Evolutionary conservation across 2,113 vertebrate species (phyloP).

Genomic region (Gobio gobio): DNA sequence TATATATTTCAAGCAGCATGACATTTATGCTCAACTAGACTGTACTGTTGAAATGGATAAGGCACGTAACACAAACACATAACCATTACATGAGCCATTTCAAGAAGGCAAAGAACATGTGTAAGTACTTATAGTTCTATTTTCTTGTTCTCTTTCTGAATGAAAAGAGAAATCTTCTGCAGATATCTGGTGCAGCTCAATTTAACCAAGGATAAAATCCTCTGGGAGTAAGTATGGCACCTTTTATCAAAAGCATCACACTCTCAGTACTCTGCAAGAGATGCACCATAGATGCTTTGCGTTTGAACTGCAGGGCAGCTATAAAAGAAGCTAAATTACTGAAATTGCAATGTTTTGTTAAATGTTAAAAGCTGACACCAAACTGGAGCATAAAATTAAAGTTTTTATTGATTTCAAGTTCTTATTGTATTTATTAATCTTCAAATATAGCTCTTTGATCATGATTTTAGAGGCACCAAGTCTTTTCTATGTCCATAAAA

Average conservation of each 20-base stretch:
- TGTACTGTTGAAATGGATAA: not conserved
- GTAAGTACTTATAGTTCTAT: not conserved
- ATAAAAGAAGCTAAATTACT: not conserved
- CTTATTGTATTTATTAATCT: not conserved
- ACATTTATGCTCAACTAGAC: not conserved
- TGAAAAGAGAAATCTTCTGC: constrained; percentile 49
- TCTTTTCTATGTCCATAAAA: not conserved
- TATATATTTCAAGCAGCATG: not conserved
- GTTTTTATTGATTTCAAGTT: not conserved
- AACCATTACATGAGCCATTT: constrained; percentile 55
- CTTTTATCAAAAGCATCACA: constrained; percentile 31
- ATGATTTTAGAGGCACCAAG: not conserved
- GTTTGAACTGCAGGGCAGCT: not conserved
- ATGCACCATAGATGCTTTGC: not conserved
- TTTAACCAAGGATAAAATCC: constrained; percentile 40
- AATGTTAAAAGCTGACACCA: not conserved
- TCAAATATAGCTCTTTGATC: not conserved
- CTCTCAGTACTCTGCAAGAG: not conserved
- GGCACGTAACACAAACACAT: constrained; percentile 46
- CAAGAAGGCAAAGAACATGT: not conserved
- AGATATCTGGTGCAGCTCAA: constrained; percentile 37
- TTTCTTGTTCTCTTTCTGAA: constrained; percentile 53
- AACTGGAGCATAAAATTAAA: not conserved
- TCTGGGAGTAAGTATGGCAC: constrained; percentile 13
- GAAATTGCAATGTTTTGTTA: not conserved